These are phyloP conservation scores for Tupaia tana DNA, from an alignment of 2,113 vertebrate genomes.

Conservation along the genomic window DNA sequence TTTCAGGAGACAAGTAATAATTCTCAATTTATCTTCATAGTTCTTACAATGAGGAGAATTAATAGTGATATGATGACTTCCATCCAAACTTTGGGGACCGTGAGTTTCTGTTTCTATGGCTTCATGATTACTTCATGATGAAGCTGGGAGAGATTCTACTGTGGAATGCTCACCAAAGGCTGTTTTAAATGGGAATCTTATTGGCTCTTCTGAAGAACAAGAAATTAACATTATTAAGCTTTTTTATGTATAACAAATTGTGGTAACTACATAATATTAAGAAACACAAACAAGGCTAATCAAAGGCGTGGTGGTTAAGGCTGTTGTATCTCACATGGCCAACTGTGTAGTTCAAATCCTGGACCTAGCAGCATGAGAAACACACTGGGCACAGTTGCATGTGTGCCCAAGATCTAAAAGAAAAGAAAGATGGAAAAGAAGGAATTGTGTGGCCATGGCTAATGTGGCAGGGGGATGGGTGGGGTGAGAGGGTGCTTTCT, in stretches of 20 bases:
- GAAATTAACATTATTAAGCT: neutral
- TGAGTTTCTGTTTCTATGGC: neutral
- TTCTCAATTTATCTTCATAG: neutral
- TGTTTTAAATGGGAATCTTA: neutral
- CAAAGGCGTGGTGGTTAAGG: too few species aligned
- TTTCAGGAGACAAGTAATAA: neutral
- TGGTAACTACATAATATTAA: neutral
- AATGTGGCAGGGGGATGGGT: too few species aligned
- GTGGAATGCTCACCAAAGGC: neutral
- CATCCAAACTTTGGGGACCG: neutral
- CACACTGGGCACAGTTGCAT: too few species aligned
- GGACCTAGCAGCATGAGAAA: too few species aligned
- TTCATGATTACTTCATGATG: neutral
- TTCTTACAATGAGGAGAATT: neutral
- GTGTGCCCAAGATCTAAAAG: too few species aligned
- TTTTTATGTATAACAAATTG: neutral
- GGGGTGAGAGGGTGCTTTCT: too few species aligned
- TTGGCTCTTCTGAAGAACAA: neutral
- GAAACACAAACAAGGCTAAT: too few species aligned
- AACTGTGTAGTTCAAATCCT: too few species aligned
- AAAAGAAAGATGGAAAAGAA: too few species aligned
- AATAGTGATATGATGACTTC: neutral
- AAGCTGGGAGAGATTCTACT: neutral
- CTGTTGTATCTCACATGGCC: too few species aligned
- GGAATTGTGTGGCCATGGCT: too few species aligned